Percentiles rank a stretch among this genome's conserved stretches.
Conservation (phyloP, 1,140 invertebrate species). For the Eupristina koningsbergeri region DNA sequence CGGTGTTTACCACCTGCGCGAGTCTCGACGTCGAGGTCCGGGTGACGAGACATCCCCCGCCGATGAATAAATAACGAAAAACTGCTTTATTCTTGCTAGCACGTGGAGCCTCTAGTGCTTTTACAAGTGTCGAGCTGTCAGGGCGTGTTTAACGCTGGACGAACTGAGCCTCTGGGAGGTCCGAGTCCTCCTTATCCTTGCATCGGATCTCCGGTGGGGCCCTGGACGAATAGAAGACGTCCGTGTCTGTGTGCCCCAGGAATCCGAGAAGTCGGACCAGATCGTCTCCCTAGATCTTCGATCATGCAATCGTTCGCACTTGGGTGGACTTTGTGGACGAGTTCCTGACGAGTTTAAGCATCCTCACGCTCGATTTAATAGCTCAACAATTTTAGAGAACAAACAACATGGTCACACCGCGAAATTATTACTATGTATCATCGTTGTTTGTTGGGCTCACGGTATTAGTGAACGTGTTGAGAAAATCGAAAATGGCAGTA, state of each 20-base stretch:
- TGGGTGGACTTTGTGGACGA: neutral
- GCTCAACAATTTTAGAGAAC: neutral
- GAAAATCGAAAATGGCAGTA: neutral
- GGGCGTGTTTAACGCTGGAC: constrained; percentile 11
- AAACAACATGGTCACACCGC: neutral
- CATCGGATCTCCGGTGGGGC: neutral
- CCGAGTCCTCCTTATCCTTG: constrained; percentile 1
- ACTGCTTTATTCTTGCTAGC: neutral
- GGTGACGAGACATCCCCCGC: too few species aligned
- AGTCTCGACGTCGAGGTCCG: neutral
- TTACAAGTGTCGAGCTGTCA: constrained; percentile 36
- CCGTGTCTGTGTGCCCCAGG: neutral
- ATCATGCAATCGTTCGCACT: neutral
- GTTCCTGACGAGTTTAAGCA: neutral
- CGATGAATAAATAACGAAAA: constrained; percentile 11
- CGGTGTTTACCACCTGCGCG: constrained; percentile 1
- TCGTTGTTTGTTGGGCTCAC: neutral
- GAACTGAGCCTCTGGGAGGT: neutral
- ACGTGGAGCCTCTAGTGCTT: neutral
- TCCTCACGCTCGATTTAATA: neutral
- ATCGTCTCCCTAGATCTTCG: neutral
- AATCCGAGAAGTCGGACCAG: neutral
- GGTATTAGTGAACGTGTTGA: too few species aligned
- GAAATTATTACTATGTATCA: neutral
- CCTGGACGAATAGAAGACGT: too few species aligned